Base-by-base conservation (phyloP, 64 coral and sea anemone species). In the Actinia equina region DNA sequence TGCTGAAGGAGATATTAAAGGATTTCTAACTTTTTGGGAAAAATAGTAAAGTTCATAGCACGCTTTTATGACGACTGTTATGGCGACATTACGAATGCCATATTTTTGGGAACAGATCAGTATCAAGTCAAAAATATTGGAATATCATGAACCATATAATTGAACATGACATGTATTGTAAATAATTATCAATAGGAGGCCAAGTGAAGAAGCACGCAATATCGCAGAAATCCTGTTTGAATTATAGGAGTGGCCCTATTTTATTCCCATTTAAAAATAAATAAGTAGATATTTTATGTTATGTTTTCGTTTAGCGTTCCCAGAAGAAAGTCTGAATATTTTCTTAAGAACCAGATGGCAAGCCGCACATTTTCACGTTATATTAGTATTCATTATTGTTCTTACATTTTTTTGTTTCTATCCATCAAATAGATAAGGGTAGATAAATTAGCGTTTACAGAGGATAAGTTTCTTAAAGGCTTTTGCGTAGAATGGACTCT, bases 401-500 rank as follows among this genome's bases (percentile, higher is more conserved):
- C 25, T 74, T 74, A 8, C 46, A 49, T 49, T 41, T 30, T n/a
- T 30, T 27, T 41, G 12, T 14, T 14, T 15, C 22, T 14, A 3
- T 7, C 25, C 13, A 1, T 26, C 44, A 25, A 3, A 57, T 57
- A 57, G 55, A 11, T 12, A 57, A 12, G 2, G 55, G 2, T 5
- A 14, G 55, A 2, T 57, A 57, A 2, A 57, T 25, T 74, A 85
- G 12, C 46, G 52, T 63, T 89, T 67, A 44, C 88, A 89, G n/a
- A 84, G 45, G 43, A 89, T 57, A 44, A 89, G 67, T 84, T 84
- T 89, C 13, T 77, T 53, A 52, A 89, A 89, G 6, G 67, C 82
- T 53, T 89, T 89, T 3, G 88, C 88, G 63, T 89, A 89, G 69
- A 89, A 89, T 15, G 25, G 65, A 20, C 82, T 84, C 82, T 85